Evolutionary conservation across 2,888 invertebrate genomes (phyloP), one percentile per base, ranked within the genome.

Genomic region (Limnephilus marmoratus): DNA sequence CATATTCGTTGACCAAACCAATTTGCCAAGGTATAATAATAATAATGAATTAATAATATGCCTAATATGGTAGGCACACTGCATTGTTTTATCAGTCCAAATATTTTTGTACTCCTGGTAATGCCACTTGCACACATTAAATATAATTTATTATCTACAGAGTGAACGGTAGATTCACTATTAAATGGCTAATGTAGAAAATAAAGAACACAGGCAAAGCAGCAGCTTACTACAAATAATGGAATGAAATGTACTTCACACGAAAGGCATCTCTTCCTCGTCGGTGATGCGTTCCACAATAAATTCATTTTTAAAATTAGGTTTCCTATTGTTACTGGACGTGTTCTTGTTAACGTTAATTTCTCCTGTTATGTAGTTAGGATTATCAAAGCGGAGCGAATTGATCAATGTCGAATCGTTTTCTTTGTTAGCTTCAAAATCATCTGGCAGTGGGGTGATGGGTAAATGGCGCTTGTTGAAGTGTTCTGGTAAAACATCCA

Each of bases 371-470:
- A 93, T 89, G 34, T 93, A 93, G 80, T 92, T 93, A 7, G 93
- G 93, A 90, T 93, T 93, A 82, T 93, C 93, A 83, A 93, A 93
- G n/a, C 93, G 92, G 80, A 93, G 41, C 18, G 93, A 90, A 91
- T 92, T 93, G 9, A 93, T 45, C 45, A 91, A 29, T 24, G 92
- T 81, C 2, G 91, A 86, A 87, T 92, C 91, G 11, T 86, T 90
- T 88, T 91, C 92, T 68, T 85, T 90, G 82, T 93, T 92, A 31
- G 68, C 34, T 24, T 92, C 53, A 49, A 68, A 31, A 5, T 83
- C 85, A 49, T 91, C 90, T 31, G 91, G 37, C 11, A 82, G 80
- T 31, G 86, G 82, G 5, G 29, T 88, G 29, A 81, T 91, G 18
- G 90, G 31, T 68, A 68, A 24, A 11, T 68, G 68, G 53, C 85